Evolutionary conservation across 2,888 invertebrate species (phyloP).

Genomic region (Drosophila koepferae): DNA sequence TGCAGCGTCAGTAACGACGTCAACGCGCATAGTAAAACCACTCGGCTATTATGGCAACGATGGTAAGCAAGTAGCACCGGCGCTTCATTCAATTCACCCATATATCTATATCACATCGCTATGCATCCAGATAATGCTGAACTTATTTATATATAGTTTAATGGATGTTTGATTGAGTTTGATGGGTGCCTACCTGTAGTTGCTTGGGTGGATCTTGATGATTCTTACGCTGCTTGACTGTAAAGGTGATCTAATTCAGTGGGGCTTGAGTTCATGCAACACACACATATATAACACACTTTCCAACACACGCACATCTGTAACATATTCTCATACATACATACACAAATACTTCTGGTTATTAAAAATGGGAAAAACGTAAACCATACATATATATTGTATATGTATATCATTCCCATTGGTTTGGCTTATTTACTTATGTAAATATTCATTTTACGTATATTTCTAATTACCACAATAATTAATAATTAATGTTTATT

Average conservation of each 20-base stretch:
- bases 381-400: neutral
- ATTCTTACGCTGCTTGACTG: constrained; percentile 26
- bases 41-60: constrained; percentile 63
- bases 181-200: constrained; percentile 11
- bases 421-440: constrained; percentile 38
- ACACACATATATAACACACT: constrained; percentile 39
- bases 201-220: constrained; percentile 12
- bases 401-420: constrained; percentile 1
- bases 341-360: constrained; percentile 60
- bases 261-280: constrained; percentile 56
- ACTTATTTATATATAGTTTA: neutral
- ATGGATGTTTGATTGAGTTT: neutral
- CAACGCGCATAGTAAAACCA: constrained; percentile 19
- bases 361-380: constrained; percentile 41
- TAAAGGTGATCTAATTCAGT: constrained; percentile 31
- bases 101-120: constrained; percentile 16
- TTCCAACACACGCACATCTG: neutral
- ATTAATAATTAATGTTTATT: constrained; percentile 41
- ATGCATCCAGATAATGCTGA: too few species aligned
- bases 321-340: constrained; percentile 9
- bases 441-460: constrained; percentile 37
- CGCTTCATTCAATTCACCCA: constrained; percentile 32
- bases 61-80: constrained; percentile 72
- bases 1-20: constrained; percentile 12
- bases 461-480: constrained; percentile 31